Evolutionary conservation across 2,797 vertebrate genomes (phyloP), one percentile per base, ranked within the genome.

Genomic region (Triplophysa bombifrons): DNA sequence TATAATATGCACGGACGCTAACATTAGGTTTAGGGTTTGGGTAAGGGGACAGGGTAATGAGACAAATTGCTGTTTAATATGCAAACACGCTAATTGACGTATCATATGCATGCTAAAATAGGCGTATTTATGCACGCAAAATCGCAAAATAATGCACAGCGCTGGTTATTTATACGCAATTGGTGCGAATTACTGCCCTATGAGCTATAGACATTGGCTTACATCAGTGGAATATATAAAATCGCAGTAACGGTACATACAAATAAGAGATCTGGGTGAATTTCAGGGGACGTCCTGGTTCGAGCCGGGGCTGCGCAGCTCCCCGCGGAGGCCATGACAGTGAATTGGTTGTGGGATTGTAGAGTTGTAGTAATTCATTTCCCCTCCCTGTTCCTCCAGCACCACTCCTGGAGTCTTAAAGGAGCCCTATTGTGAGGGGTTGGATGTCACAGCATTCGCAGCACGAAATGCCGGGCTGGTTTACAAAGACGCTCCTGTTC

Each of bases 401-500:
- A 75, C 74, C 69, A 72, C 78, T 83, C 56, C 69, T 85, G 81
- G 72, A 71, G 82, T 72, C 80, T 82, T 84, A 82, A 86, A 84
- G 84, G 78, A 84, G 85, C 78, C 79, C 82, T 78, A 85, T 85
- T 86, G 83, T 84, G 81, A 82, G 71, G 61, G 80, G 66, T 76
- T 85, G 80, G 83, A 84, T 84, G 83, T 86, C 81, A 76, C 83
- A 56, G 72, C 27, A 60, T 70, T 83, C 76, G 69, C 79, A 84
- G 78, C 79, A 77, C 56, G 64, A 71, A 83, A 86, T 83, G 78
- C 67, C 61, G 44, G 70, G 71, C 38, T 61, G 22, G 50, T 81
- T 75, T 83, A 88, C 85, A 88, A 84, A 86, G 84, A 80, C 64
- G n/a, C 76, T 85, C 82, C 85, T 85, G 83, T 88, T 85, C 67